These are phyloP conservation scores for Aspidiotus destructor DNA, from an alignment of 2,888 invertebrate genomes.

Conservation along the genomic window DNA sequence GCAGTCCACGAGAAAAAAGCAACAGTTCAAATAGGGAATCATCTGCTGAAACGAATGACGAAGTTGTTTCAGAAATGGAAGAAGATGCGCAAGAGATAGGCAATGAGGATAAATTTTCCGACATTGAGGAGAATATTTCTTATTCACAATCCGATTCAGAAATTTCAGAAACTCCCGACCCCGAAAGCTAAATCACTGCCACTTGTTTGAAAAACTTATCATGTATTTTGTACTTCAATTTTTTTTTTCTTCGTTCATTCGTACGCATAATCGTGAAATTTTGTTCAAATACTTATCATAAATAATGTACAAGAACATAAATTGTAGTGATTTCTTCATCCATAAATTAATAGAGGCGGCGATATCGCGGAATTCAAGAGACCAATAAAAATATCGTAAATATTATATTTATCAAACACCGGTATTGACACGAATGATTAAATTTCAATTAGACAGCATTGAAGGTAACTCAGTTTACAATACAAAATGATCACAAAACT, in stretches of 20 bases:
- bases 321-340: background rate
- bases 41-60: background rate
- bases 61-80: background rate
- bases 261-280: background rate
- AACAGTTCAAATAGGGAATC: background rate
- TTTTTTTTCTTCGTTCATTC: background rate
- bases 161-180: background rate
- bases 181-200: too few species aligned
- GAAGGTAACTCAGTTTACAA: constrained; percentile 17
- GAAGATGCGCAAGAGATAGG: background rate
- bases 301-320: background rate
- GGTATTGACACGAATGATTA: too few species aligned
- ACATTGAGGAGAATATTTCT: background rate
- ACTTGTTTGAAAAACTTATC: too few species aligned
- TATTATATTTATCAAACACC: too few species aligned
- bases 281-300: background rate
- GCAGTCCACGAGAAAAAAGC: background rate
- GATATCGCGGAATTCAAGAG: too few species aligned
- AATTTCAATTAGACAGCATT: too few species aligned
- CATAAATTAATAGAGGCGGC: too few species aligned
- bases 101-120: background rate
- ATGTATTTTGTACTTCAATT: too few species aligned
- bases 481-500: constrained; percentile 22
- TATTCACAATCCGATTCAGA: constrained; percentile 2
- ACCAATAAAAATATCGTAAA: too few species aligned